Evolutionary conservation across 2,888 invertebrate species (phyloP), one percentile per base, ranked within the genome.

Genomic region (Saturnia pavonia): DNA sequence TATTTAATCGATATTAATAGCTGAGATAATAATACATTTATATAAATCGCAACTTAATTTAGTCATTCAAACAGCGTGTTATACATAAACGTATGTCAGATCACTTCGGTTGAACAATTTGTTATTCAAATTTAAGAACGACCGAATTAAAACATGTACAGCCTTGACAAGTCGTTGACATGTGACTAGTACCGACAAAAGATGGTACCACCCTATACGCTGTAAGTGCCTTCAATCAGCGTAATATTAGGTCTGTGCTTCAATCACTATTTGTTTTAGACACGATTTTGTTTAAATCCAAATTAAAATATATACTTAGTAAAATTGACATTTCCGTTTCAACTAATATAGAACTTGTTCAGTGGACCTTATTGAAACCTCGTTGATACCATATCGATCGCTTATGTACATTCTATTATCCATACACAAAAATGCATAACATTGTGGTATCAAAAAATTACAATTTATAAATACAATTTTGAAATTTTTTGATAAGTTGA

Each of bases 81-180:
- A 69, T 63, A 70, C 71, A 72, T 70, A 72, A 74, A 72, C 72
- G 67, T 78, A 78, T 74, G 73, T 74, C 72, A 78, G 77, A 76
- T 78, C 75, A 79, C 78, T 81, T 78, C 76, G 71, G 73, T 74
- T 77, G 70, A 80, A 77, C 79, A 77, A 85, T 86, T 86, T 85
- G 83, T 82, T 84, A 86, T 86, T 84, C 79, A 84, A 84, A 86
- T 86, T 72, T 74, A 75, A 77, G 77, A 78, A 76, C 71, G 75
- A 75, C 72, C 75, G 71, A 76, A 76, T 78, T 76, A 79, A 81
- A 84, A 83, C 80, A 82, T 77, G 80, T 78, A 76, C 73, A 73
- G 73, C 74, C 78, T 77, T 84, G 84, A 84, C 84, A 83, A 79
- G 78, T 77, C 71, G 80, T 77, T 80, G 82, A 82, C 82, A 84